These are phyloP conservation scores for Macquaria australasica DNA, from an alignment of 2,113 vertebrate species.

Conservation along the genomic window DNA sequence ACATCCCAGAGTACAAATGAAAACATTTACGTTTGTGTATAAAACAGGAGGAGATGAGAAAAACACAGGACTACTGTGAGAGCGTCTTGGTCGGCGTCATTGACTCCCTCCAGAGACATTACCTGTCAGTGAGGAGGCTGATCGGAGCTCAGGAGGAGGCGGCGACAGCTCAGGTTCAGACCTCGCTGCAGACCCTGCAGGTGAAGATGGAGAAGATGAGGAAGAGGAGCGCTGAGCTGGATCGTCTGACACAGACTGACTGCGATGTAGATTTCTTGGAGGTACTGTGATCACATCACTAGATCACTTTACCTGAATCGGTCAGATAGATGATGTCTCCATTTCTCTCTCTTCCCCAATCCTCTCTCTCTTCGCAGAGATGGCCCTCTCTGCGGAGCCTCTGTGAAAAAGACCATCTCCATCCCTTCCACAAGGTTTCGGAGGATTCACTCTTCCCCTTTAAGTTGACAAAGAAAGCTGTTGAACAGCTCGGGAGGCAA, in stretches of 20 bases:
- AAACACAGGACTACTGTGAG: slow-evolving; percentile 63
- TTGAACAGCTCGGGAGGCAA: slow-evolving; percentile 39
- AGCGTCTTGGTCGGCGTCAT: slow-evolving; percentile 54
- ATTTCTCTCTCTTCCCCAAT: not conserved
- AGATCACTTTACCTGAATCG: not conserved
- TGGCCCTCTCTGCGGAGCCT: slow-evolving; percentile 33
- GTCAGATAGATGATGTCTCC: not conserved
- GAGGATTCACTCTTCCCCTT: slow-evolving; percentile 39
- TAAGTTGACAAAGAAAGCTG: slow-evolving; percentile 24
- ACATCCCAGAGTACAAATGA: too few species aligned
- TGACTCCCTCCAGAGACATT: slow-evolving; percentile 61
- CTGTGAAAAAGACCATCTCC: slow-evolving; percentile 6
- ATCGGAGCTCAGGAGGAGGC: slow-evolving; percentile 46
- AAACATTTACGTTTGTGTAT: not conserved
- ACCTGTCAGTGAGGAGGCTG: slow-evolving; percentile 49
- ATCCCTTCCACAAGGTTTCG: accelerated
- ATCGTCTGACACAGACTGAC: slow-evolving; percentile 43
- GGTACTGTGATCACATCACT: slow-evolving; percentile 52
- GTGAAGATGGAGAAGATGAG: slow-evolving; percentile 50
- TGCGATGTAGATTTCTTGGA: slow-evolving; percentile 65
- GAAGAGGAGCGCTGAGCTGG: slow-evolving; percentile 61
- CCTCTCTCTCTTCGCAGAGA: slow-evolving; percentile 37
- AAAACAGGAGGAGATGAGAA: slow-evolving; percentile 55
- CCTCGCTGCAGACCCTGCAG: slow-evolving; percentile 35
- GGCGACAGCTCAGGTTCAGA: slow-evolving; percentile 33